A percentile compares a stretch with the other conserved stretches of the same genome.
Evolutionary conservation across 2,113 vertebrate species (phyloP).

Genomic region (Martes martes): DNA sequence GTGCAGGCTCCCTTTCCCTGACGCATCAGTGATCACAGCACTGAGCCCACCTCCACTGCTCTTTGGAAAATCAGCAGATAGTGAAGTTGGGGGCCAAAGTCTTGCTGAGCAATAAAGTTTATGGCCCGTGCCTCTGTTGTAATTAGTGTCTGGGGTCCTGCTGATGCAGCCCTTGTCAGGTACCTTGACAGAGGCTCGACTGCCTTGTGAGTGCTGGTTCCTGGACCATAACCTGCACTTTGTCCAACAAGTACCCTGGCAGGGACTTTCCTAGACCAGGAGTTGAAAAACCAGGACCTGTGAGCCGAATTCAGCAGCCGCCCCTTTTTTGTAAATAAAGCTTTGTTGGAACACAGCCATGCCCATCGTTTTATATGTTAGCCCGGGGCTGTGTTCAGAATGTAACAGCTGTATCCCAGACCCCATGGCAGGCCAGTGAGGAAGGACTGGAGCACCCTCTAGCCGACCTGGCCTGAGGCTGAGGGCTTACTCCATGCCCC

Average conservation of each 20-base stretch:
- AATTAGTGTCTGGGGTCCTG: slow-evolving; percentile 33
- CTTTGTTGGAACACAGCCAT: neutral
- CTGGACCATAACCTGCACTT: neutral
- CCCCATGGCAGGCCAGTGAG: neutral
- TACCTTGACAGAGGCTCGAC: neutral
- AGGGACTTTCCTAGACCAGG: neutral
- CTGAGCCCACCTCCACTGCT: slow-evolving; percentile 79
- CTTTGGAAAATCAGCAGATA: slow-evolving; percentile 76
- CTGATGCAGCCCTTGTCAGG: neutral
- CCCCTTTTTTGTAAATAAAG: neutral
- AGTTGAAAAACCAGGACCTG: neutral
- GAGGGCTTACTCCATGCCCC: neutral
- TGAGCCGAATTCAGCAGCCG: neutral
- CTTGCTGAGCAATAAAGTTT: slow-evolving; percentile 71
- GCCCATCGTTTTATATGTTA: fast-evolving
- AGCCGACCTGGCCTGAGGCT: fast-evolving
- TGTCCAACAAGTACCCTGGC: neutral
- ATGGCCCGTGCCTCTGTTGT: slow-evolving; percentile 72
- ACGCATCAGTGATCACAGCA: slow-evolving; percentile 83
- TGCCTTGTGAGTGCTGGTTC: neutral
- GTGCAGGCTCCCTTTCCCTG: slow-evolving; percentile 73
- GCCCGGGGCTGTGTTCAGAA: neutral
- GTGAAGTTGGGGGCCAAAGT: slow-evolving; percentile 64
- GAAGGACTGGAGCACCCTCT: neutral
- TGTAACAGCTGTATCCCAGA: neutral